These are phyloP conservation scores for Pseudomugil tenellus DNA, from an alignment of 2,797 vertebrate species.

Conservation along the genomic window DNA sequence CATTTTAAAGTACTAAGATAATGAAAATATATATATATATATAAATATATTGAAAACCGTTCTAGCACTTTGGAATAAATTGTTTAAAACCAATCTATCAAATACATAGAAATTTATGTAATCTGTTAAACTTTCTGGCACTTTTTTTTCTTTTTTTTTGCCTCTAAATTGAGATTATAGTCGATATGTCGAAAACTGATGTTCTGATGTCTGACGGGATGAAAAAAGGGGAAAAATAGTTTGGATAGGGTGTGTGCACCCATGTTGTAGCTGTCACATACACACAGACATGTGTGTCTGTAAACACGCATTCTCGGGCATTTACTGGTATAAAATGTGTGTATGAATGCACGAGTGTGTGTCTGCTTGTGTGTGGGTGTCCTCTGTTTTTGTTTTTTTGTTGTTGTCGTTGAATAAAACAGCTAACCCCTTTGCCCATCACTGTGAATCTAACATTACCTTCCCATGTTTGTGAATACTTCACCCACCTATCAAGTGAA, in stretches of 20 bases:
- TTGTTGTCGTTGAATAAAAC: constrained; percentile 65
- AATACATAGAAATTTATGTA: constrained; percentile 24
- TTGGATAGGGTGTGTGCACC: constrained; percentile 50
- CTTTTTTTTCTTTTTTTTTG: constrained; percentile 22
- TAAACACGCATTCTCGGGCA: constrained; percentile 50
- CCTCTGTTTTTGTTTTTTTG: constrained; percentile 29
- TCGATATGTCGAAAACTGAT: constrained; percentile 24
- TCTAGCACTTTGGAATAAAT: constrained; percentile 65
- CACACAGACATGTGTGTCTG: constrained; percentile 45
- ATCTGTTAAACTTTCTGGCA: constrained; percentile 20
- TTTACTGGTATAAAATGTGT: constrained; percentile 38
- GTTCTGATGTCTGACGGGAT: constrained; percentile 37
- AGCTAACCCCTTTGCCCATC: constrained; percentile 79
- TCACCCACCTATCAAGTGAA: constrained; percentile 79
- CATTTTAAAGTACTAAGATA: constrained; percentile 15
- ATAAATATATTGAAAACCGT: constrained; percentile 8
- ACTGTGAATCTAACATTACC: constrained; percentile 85
- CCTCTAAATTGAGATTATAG: constrained; percentile 44
- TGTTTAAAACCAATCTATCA: constrained; percentile 32
- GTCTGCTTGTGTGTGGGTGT: constrained; percentile 35
- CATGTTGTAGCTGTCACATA: constrained; percentile 48
- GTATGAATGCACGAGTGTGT: constrained; percentile 40
- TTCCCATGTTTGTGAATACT: constrained; percentile 84
- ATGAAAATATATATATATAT: not conserved
- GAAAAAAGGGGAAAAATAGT: constrained; percentile 16